These are phyloP conservation scores for Oryzias javanicus DNA, from an alignment of 2,113 vertebrate genomes.

Conservation along the genomic window DNA sequence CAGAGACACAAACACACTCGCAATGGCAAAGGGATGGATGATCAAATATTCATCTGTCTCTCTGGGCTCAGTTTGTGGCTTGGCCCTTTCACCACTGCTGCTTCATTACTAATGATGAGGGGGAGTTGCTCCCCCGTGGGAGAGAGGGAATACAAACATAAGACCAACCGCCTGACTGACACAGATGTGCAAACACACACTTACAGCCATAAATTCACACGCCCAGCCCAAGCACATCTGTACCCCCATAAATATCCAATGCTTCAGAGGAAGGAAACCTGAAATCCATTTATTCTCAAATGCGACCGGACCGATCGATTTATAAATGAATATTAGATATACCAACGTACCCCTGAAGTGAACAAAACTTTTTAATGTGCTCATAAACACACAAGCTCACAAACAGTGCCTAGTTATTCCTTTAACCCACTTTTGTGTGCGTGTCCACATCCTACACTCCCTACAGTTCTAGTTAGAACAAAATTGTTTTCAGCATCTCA, in stretches of 20 bases:
- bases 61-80: constrained; percentile 41
- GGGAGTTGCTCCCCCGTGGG: constrained; percentile 27
- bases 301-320: too few relatives aligned
- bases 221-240: constrained; percentile 3
- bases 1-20: constrained; percentile 11
- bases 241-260: neutral
- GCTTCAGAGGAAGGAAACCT: neutral
- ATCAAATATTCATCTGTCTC: constrained; percentile 65
- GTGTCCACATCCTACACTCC: too few relatives aligned
- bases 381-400: too few relatives aligned
- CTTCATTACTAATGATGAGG: constrained; percentile 65
- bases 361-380: too few relatives aligned
- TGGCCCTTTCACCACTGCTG: constrained; percentile 47
- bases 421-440: too few relatives aligned
- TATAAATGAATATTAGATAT: too few relatives aligned
- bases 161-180: constrained; percentile 44
- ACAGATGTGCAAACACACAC: constrained; percentile 20
- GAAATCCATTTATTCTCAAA: too few relatives aligned
- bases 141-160: constrained; percentile 41
- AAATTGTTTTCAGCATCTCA: too few relatives aligned
- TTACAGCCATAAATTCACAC: constrained; percentile 2
- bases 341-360: too few relatives aligned
- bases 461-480: too few relatives aligned
- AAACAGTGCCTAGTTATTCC: too few relatives aligned
- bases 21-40: constrained; percentile 31